Percentiles rank a stretch among this genome's conserved stretches.
phyloP scores from a whole-genome alignment of 2,113 vertebrate species.

The Hyperopisus bebe region DNA sequence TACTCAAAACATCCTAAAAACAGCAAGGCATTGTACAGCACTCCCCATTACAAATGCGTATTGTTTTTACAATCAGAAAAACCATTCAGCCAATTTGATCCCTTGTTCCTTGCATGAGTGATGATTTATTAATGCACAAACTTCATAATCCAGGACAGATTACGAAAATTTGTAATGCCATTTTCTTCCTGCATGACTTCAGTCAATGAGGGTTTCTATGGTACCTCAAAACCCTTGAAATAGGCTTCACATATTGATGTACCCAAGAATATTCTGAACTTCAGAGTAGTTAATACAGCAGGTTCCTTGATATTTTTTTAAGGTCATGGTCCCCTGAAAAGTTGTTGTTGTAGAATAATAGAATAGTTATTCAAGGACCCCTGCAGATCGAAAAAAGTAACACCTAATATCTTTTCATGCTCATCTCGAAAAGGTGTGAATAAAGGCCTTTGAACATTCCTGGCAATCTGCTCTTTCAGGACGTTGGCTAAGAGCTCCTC shows the following conservation, averaged over 20 bases:
- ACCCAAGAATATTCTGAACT: not conserved
- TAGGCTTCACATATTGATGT: not conserved
- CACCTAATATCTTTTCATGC: not conserved
- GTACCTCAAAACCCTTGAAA: not conserved
- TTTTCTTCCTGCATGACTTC: not conserved
- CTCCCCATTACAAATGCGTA: not conserved
- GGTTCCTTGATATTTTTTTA: not conserved
- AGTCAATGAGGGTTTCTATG: not conserved
- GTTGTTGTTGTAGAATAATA: not conserved
- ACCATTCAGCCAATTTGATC: not conserved
- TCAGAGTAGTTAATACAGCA: not conserved
- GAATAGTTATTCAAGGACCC: not conserved
- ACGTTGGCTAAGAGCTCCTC: not conserved
- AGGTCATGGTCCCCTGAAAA: not conserved
- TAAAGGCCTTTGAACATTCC: not conserved
- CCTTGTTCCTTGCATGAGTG: not conserved
- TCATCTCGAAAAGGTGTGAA: not conserved
- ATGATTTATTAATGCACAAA: not conserved
- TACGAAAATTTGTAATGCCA: not conserved
- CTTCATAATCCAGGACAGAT: not conserved
- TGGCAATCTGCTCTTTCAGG: not conserved
- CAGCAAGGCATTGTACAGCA: not conserved
- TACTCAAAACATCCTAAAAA: not conserved
- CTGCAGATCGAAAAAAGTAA: not conserved
- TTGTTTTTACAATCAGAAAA: not conserved